Conservation (phyloP, 2,888 invertebrate species). For the Calephelis perditalis region DNA sequence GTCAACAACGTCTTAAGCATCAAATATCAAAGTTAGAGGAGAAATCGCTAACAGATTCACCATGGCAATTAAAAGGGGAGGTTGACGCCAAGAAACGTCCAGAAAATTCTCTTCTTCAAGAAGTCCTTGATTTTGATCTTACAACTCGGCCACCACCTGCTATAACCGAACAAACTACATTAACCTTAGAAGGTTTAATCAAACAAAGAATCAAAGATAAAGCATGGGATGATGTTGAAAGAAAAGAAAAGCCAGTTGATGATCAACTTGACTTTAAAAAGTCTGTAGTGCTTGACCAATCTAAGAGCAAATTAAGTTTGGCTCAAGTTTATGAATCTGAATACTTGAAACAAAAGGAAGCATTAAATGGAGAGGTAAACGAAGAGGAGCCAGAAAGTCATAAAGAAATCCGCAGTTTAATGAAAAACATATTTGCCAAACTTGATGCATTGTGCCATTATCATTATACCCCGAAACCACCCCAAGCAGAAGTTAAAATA, state of each 20-base stretch:
- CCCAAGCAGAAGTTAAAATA: slow-evolving; percentile 92
- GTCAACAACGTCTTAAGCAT: slow-evolving; percentile 84
- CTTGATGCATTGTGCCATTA: slow-evolving; percentile 96
- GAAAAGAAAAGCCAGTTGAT: slow-evolving; percentile 90
- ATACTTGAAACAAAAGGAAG: slow-evolving; percentile 83
- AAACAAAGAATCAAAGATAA: slow-evolving; percentile 93
- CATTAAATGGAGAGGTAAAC: slow-evolving; percentile 73
- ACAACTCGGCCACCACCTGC: slow-evolving; percentile 91
- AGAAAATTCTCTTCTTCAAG: slow-evolving; percentile 94
- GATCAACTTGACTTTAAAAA: slow-evolving; percentile 92
- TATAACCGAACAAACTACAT: slow-evolving; percentile 93
- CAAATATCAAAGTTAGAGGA: slow-evolving; percentile 85
- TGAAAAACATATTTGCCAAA: slow-evolving; percentile 88
- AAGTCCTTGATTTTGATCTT: slow-evolving; percentile 93
- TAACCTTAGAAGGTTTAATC: slow-evolving; percentile 94
- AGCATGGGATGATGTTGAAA: slow-evolving; percentile 95
- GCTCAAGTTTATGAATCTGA: slow-evolving; percentile 96
- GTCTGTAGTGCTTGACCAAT: slow-evolving; percentile 91
- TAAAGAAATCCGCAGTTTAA: slow-evolving; percentile 84
- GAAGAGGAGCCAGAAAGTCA: slow-evolving; percentile 86
- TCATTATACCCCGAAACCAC: slow-evolving; percentile 94
- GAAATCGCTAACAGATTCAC: slow-evolving; percentile 87
- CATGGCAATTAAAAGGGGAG: slow-evolving; percentile 97
- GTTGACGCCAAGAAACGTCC: slow-evolving; percentile 87
- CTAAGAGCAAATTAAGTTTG: slow-evolving; percentile 95